Percentiles rank a stretch among this genome's conserved stretches.
phyloP scores from a whole-genome alignment of 2,888 invertebrate species.

The Watsonalla cultraria region DNA sequence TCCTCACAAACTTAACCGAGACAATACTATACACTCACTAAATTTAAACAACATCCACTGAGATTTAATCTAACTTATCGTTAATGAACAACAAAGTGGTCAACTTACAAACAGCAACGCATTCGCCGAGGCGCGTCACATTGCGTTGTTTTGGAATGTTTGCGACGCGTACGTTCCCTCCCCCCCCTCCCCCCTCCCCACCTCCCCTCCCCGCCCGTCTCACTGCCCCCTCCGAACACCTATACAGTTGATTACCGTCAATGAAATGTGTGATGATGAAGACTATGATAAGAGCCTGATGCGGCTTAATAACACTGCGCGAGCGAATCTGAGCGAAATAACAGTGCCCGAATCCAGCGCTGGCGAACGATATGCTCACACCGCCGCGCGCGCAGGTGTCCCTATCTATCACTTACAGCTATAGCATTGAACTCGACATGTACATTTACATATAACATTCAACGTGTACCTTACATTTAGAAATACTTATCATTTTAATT shows the following conservation, averaged over 20 bases:
- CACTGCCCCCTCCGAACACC: conserved; percentile 30
- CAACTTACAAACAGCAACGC: conserved; percentile 69
- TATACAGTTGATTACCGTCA: conserved; percentile 25
- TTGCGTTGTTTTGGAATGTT: conserved; percentile 73
- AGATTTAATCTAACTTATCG: conserved; percentile 76
- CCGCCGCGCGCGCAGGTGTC: conserved; percentile 30
- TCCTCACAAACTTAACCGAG: conserved; percentile 67
- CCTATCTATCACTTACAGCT: conserved; percentile 49
- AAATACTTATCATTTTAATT: conserved; percentile 65
- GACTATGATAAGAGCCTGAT: conserved; percentile 19
- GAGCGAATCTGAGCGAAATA: conserved; percentile 68
- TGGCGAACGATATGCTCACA: conserved; percentile 14
- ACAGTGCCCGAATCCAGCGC: conserved; percentile 40
- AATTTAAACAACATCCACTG: conserved; percentile 71
- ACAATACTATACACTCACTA: conserved; percentile 75
- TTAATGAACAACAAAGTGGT: conserved; percentile 78
- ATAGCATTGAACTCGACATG: conserved; percentile 70
- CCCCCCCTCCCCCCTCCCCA: conserved; percentile 13
- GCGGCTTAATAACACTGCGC: conserved; percentile 32
- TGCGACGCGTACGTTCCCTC: conserved; percentile 55
- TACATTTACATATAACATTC: conserved; percentile 72
- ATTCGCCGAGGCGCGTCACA: conserved; percentile 52
- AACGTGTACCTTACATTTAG: conserved; percentile 59
- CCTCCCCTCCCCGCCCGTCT: conserved; percentile 25
- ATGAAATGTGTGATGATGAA: conserved; percentile 26